phyloP scores from a whole-genome alignment of 2,888 invertebrate genomes.

The Hypsopygia costalis region DNA sequence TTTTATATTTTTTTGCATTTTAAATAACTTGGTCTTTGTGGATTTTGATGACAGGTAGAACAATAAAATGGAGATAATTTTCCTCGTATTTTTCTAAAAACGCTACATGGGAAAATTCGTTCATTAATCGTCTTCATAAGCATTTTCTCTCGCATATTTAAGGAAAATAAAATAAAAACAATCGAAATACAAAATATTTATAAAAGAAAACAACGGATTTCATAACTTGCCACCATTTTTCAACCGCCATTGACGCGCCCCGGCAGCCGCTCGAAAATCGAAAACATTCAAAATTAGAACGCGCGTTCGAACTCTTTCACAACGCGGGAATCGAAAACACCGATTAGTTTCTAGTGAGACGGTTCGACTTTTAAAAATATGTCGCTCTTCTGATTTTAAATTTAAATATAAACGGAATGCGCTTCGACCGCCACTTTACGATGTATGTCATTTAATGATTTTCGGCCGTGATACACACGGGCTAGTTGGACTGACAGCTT shows the following conservation, averaged over 20 bases:
- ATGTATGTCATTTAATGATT: conserved; percentile 68
- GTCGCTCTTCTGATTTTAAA: conserved; percentile 73
- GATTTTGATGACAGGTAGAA: no score
- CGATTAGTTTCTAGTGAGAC: conserved; percentile 77
- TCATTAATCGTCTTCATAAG: no score
- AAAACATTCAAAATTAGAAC: conserved; percentile 76
- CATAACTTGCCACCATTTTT: conserved; percentile 51
- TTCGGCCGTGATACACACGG: conserved; percentile 8
- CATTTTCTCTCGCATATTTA: no score
- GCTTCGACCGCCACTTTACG: conserved; percentile 67
- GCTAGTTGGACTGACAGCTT: neutral
- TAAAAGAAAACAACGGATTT: conserved; percentile 42
- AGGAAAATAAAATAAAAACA: conserved; percentile 17
- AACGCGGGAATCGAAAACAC: conserved; percentile 77
- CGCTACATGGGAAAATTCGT: no score
- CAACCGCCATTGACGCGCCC: conserved; percentile 54
- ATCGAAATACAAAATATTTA: conserved; percentile 12
- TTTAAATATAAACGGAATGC: conserved; percentile 72
- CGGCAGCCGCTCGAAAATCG: conserved; percentile 70
- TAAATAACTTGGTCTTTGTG: no score
- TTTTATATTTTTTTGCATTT: no score
- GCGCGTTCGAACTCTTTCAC: conserved; percentile 69
- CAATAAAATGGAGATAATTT: no score
- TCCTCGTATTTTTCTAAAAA: no score
- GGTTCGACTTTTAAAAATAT: conserved; percentile 79